phyloP scores from a whole-genome alignment of 2,888 invertebrate genomes.

The Nomada ruficornis region DNA sequence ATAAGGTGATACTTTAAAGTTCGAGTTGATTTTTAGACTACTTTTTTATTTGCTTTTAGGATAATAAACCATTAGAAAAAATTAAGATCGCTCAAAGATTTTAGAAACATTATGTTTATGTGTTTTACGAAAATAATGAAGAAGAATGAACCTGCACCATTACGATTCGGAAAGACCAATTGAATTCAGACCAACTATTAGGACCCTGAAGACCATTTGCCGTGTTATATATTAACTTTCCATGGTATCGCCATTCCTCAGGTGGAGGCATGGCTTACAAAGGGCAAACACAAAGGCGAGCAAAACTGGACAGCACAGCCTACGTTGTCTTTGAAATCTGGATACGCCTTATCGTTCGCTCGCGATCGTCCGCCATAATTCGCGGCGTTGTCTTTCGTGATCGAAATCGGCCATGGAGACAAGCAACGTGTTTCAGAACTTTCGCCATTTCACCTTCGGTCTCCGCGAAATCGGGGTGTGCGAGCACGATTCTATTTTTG shows the following conservation, averaged over 20 bases:
- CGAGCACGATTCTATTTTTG: conserved; percentile 25
- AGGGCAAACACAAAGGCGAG: conserved; percentile 6
- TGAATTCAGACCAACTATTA: too few relatives aligned
- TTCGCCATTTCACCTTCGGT: conserved; percentile 66
- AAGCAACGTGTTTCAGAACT: conserved; percentile 37
- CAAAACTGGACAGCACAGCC: background rate
- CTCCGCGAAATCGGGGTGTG: conserved; percentile 52
- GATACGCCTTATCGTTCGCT: conserved; percentile 31
- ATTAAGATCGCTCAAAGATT: too few relatives aligned
- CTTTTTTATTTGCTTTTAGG: too few relatives aligned
- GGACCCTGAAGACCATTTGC: too few relatives aligned
- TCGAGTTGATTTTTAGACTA: too few relatives aligned
- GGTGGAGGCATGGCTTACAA: conserved; percentile 8
- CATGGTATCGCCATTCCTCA: background rate
- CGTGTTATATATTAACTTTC: background rate
- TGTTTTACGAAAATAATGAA: too few relatives aligned
- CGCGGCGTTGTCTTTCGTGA: conserved; percentile 54
- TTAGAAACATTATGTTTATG: too few relatives aligned
- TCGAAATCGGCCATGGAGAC: conserved; percentile 27
- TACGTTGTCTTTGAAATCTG: conserved; percentile 33
- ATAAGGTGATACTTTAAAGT: too few relatives aligned
- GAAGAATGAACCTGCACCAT: too few relatives aligned
- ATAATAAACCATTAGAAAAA: too few relatives aligned
- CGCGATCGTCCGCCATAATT: conserved; percentile 51
- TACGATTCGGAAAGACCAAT: too few relatives aligned